Evolutionary conservation across 2,113 vertebrate genomes (phyloP), one percentile per base, ranked within the genome.

Genomic region (Psittacula cyanocephala): DNA sequence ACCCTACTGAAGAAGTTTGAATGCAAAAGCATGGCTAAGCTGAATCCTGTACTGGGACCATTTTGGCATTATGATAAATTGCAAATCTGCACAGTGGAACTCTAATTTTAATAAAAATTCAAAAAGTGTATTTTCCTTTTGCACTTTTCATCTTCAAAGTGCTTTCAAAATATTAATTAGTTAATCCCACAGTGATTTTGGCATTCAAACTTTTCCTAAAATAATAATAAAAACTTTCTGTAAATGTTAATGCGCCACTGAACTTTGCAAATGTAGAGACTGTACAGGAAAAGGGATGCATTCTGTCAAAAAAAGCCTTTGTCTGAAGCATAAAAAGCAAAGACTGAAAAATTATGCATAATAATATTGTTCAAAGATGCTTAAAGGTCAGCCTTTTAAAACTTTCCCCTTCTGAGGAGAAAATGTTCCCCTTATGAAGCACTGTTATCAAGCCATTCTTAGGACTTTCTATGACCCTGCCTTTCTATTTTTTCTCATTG

Each of bases 161-260:
- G 28, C 11, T 93, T 94, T 84, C 79, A 76, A 94, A 88, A 89
- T 83, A 88, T 83, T 84, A 89, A 96, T 93, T 86, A 95, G 55
- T 62, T 91, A 95, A 94, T 93, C 57, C 72, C 46, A 43, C 23
- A 25, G 41, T 90, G 75, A 91, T 74, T 84, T 39, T 86, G 43
- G 41, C 81, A 85, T 84, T 96, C 81, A 86, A 39, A 77, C 3
- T 43, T 90, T 14, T 76, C 41, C 35, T 64, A 59, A 16, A 78
- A 35, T 60, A 75, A 71, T 47, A 16, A 86, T 77, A 89, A 85
- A 86, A 88, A 86, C 4, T 86, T 91, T 72, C 50, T 62, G 81
- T 82, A 95, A 96, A 95, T 78, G 65, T 82, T 95, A 88, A 88
- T 74, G 62, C 75, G 22, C 19, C 47, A 44, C 64, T 78, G 81